These are phyloP conservation scores for Stenoptilia bipunctidactyla DNA, from an alignment of 2,888 invertebrate species.

Conservation along the genomic window DNA sequence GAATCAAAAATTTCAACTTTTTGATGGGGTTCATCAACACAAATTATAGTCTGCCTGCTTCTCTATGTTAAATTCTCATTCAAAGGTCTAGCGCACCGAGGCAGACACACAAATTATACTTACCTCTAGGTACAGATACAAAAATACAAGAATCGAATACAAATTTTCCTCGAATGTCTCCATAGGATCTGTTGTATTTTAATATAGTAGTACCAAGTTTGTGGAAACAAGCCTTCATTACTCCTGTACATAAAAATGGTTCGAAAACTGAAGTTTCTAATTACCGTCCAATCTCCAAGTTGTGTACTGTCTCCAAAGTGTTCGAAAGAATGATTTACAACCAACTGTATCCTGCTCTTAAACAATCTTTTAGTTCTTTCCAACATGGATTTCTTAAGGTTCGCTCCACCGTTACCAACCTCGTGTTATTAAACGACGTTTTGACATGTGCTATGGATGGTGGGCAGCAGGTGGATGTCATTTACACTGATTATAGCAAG, in stretches of 20 bases:
- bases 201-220: too few species aligned
- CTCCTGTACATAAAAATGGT: slow-evolving; percentile 7
- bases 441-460: slow-evolving; percentile 9
- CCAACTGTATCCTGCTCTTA: slow-evolving; percentile 2
- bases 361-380: neutral
- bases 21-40: too few species aligned
- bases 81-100: too few species aligned
- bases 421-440: slow-evolving; percentile 9
- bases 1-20: too few species aligned
- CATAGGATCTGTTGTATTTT: too few species aligned
- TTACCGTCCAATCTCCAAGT: slow-evolving; percentile 9
- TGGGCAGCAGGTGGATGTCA: slow-evolving; percentile 9
- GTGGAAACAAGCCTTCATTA: slow-evolving; percentile 8
- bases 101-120: too few species aligned
- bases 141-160: too few species aligned
- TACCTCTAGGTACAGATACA: too few species aligned
- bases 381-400: slow-evolving; percentile 12
- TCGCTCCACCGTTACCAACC: slow-evolving; percentile 12
- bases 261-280: slow-evolving; percentile 6
- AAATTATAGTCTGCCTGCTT: too few species aligned
- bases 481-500: slow-evolving; percentile 9
- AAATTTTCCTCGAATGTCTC: too few species aligned
- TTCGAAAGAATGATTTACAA: slow-evolving; percentile 9
- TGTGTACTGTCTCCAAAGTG: slow-evolving; percentile 7
- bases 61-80: too few species aligned